Percentiles rank a stretch among this genome's conserved stretches.
These are phyloP conservation scores for Pygoscelis adeliae DNA, from an alignment of 2,113 vertebrate genomes.

Conservation along the genomic window DNA sequence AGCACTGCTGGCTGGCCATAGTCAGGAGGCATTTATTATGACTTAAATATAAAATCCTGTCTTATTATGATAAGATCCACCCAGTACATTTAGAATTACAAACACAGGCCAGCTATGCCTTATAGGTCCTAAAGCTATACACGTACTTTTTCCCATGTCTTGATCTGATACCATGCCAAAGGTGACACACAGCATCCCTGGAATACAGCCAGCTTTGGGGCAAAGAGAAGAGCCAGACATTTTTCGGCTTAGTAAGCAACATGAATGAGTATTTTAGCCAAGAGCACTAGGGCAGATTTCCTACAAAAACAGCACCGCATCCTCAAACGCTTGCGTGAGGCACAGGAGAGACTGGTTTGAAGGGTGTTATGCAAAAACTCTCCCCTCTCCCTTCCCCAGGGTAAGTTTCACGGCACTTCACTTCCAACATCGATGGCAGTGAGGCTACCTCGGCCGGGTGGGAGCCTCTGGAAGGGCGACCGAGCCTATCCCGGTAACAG, in stretches of 20 bases:
- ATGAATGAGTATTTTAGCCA: neutral
- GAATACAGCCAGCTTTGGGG: neutral
- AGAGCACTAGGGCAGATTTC: neutral
- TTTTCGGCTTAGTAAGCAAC: neutral
- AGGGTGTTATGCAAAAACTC: neutral
- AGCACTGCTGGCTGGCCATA: neutral
- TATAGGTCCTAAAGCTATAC: neutral
- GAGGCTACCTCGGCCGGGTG: neutral
- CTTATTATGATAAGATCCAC: neutral
- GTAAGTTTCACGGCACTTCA: neutral
- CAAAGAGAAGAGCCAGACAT: neutral
- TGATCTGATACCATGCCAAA: neutral
- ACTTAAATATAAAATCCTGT: neutral
- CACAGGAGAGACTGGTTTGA: neutral
- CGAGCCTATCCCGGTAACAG: rapidly evolving
- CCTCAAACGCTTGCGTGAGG: neutral
- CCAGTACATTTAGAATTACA: neutral
- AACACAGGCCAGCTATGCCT: neutral
- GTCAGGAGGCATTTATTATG: neutral
- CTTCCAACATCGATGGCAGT: neutral
- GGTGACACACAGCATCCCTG: neutral
- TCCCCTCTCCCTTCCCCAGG: neutral
- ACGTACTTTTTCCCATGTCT: neutral
- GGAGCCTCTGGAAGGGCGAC: neutral
- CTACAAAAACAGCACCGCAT: neutral